Base-by-base conservation (phyloP, 2,113 vertebrate species). In the Noturus placidus region DNA sequence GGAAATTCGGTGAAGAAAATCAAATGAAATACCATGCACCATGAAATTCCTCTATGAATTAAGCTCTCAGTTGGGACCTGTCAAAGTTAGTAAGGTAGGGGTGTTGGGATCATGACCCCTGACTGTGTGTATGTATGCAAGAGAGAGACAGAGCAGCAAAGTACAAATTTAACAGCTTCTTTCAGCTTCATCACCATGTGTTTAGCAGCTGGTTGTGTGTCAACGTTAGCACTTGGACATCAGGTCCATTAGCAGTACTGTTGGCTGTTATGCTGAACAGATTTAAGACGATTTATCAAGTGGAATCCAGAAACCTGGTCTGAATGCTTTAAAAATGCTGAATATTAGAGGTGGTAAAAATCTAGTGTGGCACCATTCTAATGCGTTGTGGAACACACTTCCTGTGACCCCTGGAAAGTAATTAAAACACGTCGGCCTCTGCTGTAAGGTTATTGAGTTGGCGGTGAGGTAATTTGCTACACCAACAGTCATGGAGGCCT, bases 161-260 rank as follows among this genome's bases (percentile, higher is more conserved):
- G 81, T 70, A 82, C 46, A 82, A 33, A 89, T 90, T 89, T 33
- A 74, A 89, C 85, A 70, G 35, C 57, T 67, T 79, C 9, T 87
- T 61, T 90, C 82, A 82, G 56, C 56, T 35, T 52, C 54, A 82
- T 63, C 72, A 56, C 90, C 93, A 94, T 92, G 90, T 94, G 93
- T 83, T 35, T 88, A 61, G 87, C 93, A 94, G 92, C 92, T 93
- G 92, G 84, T 63, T 30, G 89, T 88, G 78, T 83, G 90, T 90
- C 88, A 70, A 91, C 30, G 89, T 82, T 84, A 93, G 87, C 33
- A 87, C 87, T 90, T 93, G 86, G 81, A 88, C 85, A 90, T 85
- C 65, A 88, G 56, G 72, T 88, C 87, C 89, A 50, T 89, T 76
- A 92, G 88, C 67, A 56, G 57, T 52, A 81, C 89, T 85, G 85